Base-by-base conservation (phyloP, 23 tunicate genomes). In the Oikopleura dioica region DNA sequence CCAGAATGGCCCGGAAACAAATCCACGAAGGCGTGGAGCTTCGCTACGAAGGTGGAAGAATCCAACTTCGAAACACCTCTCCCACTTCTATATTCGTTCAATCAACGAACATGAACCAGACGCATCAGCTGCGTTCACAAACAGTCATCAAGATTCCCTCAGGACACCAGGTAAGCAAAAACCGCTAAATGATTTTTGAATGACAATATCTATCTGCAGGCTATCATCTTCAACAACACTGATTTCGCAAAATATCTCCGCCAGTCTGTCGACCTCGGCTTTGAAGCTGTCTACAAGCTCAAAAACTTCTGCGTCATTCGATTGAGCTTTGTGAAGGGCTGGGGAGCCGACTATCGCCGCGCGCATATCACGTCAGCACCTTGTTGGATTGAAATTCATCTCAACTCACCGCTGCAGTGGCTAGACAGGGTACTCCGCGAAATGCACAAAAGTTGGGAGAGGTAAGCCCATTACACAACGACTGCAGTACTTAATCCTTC, bases 281-380 rank as follows among this genome's bases (percentile, higher is more conserved):
- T 87, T 59, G 95, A 87, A 44, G 87, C 95, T 50, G 95, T 87
- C 63, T 87, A 87, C 63, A 86, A 83, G 38, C 76, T 87, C 36
- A 87, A 86, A 23, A 63, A 87, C 33, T 83, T 88, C 87, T 91
- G 91, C 80, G 85, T 92, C 29, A 82, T 91, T 36, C 81, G 97
- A 21, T 82, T 91, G 84, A 91, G 97, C 44, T 91, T 91, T 59
- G 97, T 91, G 69, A 91, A 91, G 37, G 97, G 97, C 37, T 91
- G 97, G 97, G 97, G 97, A 29, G 92, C 86, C 0, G 87, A 85
- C 78, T 91, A 91, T 68, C 77, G 97, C 29, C 80, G 96, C 31
- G 89, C 84, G 38, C 89, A 84, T 63, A 84, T 89, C 23, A 89
- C 96, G 36, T 84, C 96, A 0, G 81, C 89, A 78, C 96, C 96